phyloP scores from a whole-genome alignment of 2,113 vertebrate genomes.

The Mormyrus lacerda region DNA sequence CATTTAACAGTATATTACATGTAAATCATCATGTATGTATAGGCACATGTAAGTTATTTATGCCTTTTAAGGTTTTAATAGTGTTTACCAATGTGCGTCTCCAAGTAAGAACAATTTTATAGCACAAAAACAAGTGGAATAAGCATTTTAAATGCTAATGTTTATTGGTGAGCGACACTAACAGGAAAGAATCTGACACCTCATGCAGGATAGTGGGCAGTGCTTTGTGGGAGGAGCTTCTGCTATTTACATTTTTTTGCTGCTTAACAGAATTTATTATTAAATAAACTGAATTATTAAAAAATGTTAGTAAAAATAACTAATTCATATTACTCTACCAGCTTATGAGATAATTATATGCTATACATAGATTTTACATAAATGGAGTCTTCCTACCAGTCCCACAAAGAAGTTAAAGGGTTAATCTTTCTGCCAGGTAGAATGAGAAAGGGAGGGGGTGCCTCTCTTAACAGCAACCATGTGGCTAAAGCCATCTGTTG shows the following conservation, averaged over 20 bases:
- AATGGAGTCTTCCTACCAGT: background rate
- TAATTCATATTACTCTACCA: background rate
- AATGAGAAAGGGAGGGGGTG: constrained; percentile 34
- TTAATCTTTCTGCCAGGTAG: constrained; percentile 29
- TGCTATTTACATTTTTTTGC: background rate
- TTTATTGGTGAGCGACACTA: background rate
- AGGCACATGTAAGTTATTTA: background rate
- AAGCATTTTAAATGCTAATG: background rate
- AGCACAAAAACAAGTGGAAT: background rate
- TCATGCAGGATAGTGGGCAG: background rate
- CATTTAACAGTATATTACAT: background rate
- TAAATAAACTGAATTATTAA: too few species aligned
- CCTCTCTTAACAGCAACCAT: constrained; percentile 57
- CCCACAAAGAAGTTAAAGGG: constrained; percentile 4
- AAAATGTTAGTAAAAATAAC: background rate
- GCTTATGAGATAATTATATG: background rate
- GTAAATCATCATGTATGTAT: background rate
- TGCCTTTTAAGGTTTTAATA: background rate
- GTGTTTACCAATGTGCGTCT: background rate
- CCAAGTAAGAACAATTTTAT: background rate
- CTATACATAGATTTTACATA: background rate
- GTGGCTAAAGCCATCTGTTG: constrained; percentile 71
- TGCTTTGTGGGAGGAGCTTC: background rate
- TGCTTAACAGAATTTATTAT: background rate
- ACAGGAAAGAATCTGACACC: background rate